Conservation (phyloP, 1,140 invertebrate species). For the Atta cephalotes region DNA sequence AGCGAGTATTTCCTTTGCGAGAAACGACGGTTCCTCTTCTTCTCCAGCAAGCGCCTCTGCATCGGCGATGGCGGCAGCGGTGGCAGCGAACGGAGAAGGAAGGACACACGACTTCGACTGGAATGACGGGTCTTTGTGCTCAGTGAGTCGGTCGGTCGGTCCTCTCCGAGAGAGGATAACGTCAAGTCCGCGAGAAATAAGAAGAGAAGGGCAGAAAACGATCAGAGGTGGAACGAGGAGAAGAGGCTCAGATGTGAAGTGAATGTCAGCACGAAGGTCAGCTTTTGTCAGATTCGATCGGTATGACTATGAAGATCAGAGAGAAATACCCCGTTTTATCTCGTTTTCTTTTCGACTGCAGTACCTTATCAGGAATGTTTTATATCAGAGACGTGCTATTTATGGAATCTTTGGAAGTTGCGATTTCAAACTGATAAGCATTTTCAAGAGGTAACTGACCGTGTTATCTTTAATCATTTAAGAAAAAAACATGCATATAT, state of each 20-base stretch:
- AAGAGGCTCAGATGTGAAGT: slow-evolving; percentile 76
- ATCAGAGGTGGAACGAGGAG: slow-evolving; percentile 41
- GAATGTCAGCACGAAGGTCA: slow-evolving; percentile 86
- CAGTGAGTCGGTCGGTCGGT: slow-evolving; percentile 63
- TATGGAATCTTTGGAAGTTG: background rate
- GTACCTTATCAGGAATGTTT: slow-evolving; percentile 30
- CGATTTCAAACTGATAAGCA: background rate
- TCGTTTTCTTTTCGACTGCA: background rate
- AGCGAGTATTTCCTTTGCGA: slow-evolving; percentile 27
- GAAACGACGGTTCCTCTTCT: slow-evolving; percentile 53
- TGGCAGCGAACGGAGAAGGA: slow-evolving; percentile 43
- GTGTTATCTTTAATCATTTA: slow-evolving; percentile 10
- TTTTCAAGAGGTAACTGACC: background rate
- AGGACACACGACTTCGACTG: slow-evolving; percentile 71
- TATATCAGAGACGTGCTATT: slow-evolving; percentile 1
- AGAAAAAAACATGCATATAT: background rate
- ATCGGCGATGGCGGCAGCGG: background rate
- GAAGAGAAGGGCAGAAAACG: slow-evolving; percentile 66
- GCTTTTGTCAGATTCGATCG: slow-evolving; percentile 83
- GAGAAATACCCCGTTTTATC: background rate
- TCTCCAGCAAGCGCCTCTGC: slow-evolving; percentile 45
- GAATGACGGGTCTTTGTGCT: slow-evolving; percentile 83
- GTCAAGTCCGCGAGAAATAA: slow-evolving; percentile 51
- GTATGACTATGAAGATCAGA: background rate
- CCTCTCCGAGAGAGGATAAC: slow-evolving; percentile 53